A percentile compares a stretch with the other conserved stretches of the same genome.
Evolutionary conservation across 2,113 vertebrate species (phyloP).

Genomic region (Regulus satrapa): DNA sequence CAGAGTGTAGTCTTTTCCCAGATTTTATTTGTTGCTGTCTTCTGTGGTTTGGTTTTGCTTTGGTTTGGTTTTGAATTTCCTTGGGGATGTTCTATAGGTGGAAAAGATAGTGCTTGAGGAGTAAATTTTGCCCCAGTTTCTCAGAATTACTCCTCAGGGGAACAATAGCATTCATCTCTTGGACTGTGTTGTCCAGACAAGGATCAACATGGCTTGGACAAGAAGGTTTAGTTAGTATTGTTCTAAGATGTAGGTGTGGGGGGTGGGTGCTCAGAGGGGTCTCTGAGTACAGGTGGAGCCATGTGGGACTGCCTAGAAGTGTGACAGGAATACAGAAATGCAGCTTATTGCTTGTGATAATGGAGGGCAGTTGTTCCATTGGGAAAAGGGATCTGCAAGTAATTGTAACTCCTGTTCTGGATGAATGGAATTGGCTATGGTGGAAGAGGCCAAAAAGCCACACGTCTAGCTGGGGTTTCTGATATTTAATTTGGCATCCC

Average conservation of each 20-base stretch:
- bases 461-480: not conserved
- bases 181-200: not conserved
- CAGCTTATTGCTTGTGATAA: not conserved
- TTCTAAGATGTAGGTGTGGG: not conserved
- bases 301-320: not conserved
- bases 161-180: not conserved
- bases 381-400: not conserved
- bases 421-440: not conserved
- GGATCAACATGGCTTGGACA: fast-evolving
- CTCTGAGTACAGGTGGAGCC: not conserved
- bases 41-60: not conserved
- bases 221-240: not conserved
- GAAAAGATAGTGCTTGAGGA: not conserved
- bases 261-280: not conserved
- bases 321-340: not conserved
- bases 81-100: not conserved
- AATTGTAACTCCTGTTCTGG: not conserved
- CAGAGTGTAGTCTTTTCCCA: not conserved
- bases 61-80: not conserved
- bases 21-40: not conserved
- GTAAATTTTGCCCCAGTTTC: not conserved
- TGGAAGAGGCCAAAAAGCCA: not conserved
- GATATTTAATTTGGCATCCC: not conserved
- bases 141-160: not conserved
- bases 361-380: not conserved